A percentile compares a stretch with the other conserved stretches of the same genome.
These are phyloP conservation scores for Fistularia tabacaria DNA, from an alignment of 2,797 vertebrate species.

Conservation along the genomic window DNA sequence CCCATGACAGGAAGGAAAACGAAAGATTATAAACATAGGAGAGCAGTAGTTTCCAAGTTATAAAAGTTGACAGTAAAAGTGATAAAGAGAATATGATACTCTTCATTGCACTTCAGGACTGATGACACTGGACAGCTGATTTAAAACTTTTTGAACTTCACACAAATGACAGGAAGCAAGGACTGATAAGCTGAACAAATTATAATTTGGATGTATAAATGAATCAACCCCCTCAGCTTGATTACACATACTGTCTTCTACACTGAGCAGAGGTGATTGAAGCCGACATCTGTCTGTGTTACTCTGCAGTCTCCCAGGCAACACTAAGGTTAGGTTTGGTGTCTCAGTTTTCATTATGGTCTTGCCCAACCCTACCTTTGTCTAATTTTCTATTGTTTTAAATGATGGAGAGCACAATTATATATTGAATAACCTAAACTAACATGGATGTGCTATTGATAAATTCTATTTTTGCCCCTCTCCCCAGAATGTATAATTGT, in stretches of 20 bases:
- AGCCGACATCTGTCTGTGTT: constrained; percentile 30
- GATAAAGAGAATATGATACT: background rate
- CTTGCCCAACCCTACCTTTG: too few relatives aligned
- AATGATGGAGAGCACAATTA: too few relatives aligned
- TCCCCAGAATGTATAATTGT: too few relatives aligned
- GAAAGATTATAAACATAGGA: too few relatives aligned
- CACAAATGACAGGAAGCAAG: constrained; percentile 24
- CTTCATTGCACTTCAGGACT: constrained; percentile 1
- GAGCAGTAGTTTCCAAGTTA: background rate
- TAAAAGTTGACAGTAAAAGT: background rate
- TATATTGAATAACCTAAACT: too few relatives aligned
- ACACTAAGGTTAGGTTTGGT: background rate
- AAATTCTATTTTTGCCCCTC: too few relatives aligned
- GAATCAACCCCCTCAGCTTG: constrained; percentile 29
- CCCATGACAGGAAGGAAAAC: too few relatives aligned
- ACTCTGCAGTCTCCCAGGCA: constrained; percentile 1
- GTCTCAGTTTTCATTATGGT: too few relatives aligned
- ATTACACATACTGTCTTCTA: constrained; percentile 37
- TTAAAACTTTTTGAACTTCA: constrained; percentile 6
- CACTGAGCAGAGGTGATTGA: constrained; percentile 10
- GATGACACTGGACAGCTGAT: constrained; percentile 9
- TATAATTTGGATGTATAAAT: constrained; percentile 9
- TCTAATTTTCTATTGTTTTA: too few relatives aligned
- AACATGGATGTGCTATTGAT: too few relatives aligned
- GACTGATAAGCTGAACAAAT: constrained; percentile 40